Conservation (phyloP, 2,888 invertebrate species). For the Stenotaenia linearis region DNA sequence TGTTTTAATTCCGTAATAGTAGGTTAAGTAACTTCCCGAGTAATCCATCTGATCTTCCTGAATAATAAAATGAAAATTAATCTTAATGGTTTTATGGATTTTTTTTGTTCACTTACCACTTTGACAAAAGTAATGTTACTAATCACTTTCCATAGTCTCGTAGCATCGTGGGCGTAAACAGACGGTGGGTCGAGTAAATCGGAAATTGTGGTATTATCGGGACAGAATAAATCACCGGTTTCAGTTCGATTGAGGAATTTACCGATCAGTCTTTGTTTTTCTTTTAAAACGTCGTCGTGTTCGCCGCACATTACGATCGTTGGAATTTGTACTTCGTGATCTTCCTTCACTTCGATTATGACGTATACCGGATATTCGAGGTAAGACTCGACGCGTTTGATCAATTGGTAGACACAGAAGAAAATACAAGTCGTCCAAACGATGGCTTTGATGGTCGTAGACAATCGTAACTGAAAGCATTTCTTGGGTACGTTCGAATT, state of each 20-base stretch:
- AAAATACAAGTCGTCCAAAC: background rate
- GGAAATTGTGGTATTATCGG: background rate
- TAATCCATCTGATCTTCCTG: no score
- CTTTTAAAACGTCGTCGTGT: background rate
- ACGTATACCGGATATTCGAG: background rate
- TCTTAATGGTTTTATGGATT: no score
- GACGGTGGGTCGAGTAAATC: background rate
- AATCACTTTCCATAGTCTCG: background rate
- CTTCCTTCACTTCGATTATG: background rate
- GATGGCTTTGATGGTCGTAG: background rate
- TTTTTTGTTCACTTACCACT: no score
- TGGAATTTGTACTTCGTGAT: background rate
- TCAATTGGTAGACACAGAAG: background rate
- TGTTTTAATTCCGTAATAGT: background rate
- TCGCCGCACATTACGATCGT: background rate
- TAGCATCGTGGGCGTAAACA: background rate
- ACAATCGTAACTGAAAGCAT: background rate
- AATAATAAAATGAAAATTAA: no score
- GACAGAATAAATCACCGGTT: background rate
- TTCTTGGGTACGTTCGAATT: background rate
- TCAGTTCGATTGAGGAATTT: background rate
- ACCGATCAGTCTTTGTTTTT: background rate
- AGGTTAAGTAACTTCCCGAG: no score
- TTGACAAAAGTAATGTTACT: no score
- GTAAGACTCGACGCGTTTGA: background rate